Base-by-base conservation (phyloP, 2,797 vertebrate species). In the Paratrypauchen microcephalus region DNA sequence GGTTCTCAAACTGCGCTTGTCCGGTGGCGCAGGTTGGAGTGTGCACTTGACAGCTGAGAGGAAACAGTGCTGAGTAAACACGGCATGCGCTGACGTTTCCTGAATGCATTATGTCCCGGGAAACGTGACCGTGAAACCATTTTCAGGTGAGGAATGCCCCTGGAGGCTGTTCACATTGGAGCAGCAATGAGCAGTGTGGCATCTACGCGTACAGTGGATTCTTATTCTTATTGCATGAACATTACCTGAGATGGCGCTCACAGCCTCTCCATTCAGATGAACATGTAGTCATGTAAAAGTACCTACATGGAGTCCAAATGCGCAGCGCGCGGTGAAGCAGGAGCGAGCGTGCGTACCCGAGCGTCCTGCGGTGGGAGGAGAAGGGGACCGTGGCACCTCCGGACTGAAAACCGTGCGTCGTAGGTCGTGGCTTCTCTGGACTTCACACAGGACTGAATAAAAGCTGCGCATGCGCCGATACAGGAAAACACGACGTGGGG, bases 61-160 rank as follows among this genome's bases (percentile, higher is more conserved):
- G 83, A 84, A 88, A 78, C 77, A 41, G 71, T 48, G 0, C 73
- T 70, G 71, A 81, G 65, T 59, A 79, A 82, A 82, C 85, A 83
- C 64, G 36, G 39, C 30, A 8, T 39, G 26, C 6, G 39, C 78
- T 67, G 79, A 80, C 82, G 82, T 75, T 86, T 87, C 84, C 87
- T 84, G 82, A 74, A 60, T 45, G 58, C 23, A 18, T 26, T 9
- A 45, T 30, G 18, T 23, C 7, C 11, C 12, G n/a, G 18, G 28
- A 4, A 65, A 30, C 55, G 45, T 23, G 47, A 61, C 36, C 47
- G 6, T 47, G 71, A 39, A 74, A 58, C 24, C 70, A 45, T 72
- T 50, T 60, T 2, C 63, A 56, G 15, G 23, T 30, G 60, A 5
- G 65, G 69, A 59, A 64, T 1, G 59, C 39, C 62, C 21, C 45